Evolutionary conservation across 2,113 vertebrate genomes (phyloP).

Genomic region (Protomyctophum bolini): DNA sequence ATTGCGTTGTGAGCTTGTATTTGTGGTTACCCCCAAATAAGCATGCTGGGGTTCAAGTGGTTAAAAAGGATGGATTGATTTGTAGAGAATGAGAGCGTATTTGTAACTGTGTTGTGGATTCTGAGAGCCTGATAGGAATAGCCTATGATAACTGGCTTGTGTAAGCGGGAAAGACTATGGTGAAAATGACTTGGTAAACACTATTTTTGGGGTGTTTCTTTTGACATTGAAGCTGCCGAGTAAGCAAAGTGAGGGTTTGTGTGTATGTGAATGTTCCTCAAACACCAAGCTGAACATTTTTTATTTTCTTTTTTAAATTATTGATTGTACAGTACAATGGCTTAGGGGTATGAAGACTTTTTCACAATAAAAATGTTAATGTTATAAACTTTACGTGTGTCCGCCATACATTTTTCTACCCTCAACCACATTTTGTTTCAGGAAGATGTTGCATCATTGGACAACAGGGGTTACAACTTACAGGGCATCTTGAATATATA

Average conservation of each 20-base stretch:
- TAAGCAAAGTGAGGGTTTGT: constrained; percentile 3
- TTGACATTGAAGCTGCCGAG: constrained; percentile 57
- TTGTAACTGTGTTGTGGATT: background rate
- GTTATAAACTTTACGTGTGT: constrained; percentile 13
- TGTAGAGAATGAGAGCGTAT: constrained; percentile 13
- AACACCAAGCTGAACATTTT: constrained; percentile 41
- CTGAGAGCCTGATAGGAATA: constrained; percentile 11
- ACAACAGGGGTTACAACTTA: background rate
- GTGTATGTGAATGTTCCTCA: constrained; percentile 23
- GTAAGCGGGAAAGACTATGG: constrained; percentile 9
- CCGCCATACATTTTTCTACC: background rate
- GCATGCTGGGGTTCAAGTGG: background rate
- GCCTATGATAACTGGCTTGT: constrained; percentile 27
- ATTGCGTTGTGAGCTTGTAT: background rate
- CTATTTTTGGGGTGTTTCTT: constrained; percentile 43
- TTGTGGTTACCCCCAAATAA: background rate
- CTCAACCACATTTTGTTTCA: background rate
- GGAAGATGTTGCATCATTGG: background rate
- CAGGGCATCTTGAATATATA: background rate
- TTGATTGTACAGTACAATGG: constrained; percentile 74
- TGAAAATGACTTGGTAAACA: constrained; percentile 48
- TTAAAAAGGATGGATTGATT: constrained; percentile 11
- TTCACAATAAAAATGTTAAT: constrained; percentile 75
- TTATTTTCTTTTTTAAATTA: constrained; percentile 64
- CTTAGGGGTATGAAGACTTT: constrained; percentile 54